phyloP scores from a whole-genome alignment of 1,140 invertebrate species.

The Caerostris darwini region DNA sequence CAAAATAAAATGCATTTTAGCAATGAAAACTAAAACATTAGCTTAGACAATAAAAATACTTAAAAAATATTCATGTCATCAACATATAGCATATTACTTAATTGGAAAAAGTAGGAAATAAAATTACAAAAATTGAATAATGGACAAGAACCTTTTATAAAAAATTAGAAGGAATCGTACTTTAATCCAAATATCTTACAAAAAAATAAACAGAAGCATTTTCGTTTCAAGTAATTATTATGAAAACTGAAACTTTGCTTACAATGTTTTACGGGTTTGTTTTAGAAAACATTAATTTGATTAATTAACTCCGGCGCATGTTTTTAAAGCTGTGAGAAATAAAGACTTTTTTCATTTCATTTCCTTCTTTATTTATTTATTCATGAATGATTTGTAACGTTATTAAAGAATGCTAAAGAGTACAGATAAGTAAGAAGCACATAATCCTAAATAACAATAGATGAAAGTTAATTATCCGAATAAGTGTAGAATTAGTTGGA shows the following conservation, averaged over 20 bases:
- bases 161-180: neutral
- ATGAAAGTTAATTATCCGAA: slow-evolving; percentile 4
- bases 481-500: neutral
- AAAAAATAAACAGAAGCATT: neutral
- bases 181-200: neutral
- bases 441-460: neutral
- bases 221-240: slow-evolving; percentile 2
- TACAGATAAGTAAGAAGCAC: neutral
- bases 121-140: neutral
- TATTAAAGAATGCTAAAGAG: neutral
- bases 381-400: neutral
- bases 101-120: neutral
- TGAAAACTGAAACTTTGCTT: neutral
- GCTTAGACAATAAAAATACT: neutral
- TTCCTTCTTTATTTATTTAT: neutral
- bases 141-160: neutral
- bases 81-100: neutral
- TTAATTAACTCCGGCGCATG: neutral
- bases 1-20: too few relatives aligned
- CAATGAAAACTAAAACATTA: neutral
- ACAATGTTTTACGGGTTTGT: neutral
- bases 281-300: neutral
- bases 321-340: neutral
- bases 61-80: neutral
- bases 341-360: neutral